Percentiles rank a stretch among this genome's conserved stretches.
Evolutionary conservation across 30 jellyfish, hydroid and myxozoan genomes (phyloP).

Genomic region (Aurelia coerulea): DNA sequence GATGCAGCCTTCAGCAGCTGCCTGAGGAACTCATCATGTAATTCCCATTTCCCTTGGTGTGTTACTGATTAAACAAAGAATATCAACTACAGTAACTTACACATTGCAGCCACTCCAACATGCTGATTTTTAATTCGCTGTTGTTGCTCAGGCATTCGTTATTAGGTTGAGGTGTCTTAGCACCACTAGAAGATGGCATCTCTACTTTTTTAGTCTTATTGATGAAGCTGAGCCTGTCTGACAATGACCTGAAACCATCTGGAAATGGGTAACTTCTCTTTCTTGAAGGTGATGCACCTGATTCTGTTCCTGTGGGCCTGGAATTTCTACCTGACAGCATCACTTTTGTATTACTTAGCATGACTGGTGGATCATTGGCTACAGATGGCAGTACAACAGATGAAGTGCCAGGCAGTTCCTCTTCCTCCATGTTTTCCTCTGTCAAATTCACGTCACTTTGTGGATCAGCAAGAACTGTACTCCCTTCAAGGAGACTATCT

Average conservation of each 20-base stretch:
- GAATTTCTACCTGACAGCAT: background rate
- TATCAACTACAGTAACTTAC: background rate
- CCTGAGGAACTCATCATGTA: too few relatives aligned
- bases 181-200: background rate
- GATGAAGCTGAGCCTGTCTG: slow-evolving; percentile 51
- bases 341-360: background rate
- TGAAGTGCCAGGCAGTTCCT: too few relatives aligned
- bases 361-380: background rate
- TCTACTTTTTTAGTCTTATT: background rate
- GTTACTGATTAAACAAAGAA: too few relatives aligned
- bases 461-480: too few relatives aligned
- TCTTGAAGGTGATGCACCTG: background rate
- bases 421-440: too few relatives aligned
- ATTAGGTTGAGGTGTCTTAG: background rate
- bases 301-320: background rate
- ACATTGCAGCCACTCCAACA: slow-evolving; percentile 54
- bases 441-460: too few relatives aligned
- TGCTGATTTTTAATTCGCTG: too few relatives aligned
- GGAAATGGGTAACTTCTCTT: slow-evolving; percentile 17
- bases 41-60: too few relatives aligned
- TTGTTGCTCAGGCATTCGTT: background rate
- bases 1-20: too few relatives aligned
- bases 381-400: background rate
- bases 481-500: too few relatives aligned
- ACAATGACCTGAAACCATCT: slow-evolving; percentile 38